phyloP scores from a whole-genome alignment of 2,888 invertebrate genomes.

The Chrysolina americana region DNA sequence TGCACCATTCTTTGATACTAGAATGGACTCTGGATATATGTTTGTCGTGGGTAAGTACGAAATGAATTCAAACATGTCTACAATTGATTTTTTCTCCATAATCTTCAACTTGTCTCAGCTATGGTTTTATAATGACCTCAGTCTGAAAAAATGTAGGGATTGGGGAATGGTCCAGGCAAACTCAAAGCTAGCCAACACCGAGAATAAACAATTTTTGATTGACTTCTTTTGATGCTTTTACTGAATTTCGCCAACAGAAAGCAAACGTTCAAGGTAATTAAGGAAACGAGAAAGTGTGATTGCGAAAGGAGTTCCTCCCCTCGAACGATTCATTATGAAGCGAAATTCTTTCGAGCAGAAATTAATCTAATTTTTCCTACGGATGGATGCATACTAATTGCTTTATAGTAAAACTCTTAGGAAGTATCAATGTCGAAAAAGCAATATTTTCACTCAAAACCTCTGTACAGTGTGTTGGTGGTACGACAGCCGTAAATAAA shows the following conservation, averaged over 20 bases:
- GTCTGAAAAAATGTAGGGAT: too few species aligned
- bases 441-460: too few species aligned
- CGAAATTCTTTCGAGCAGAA: background rate
- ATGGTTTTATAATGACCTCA: too few species aligned
- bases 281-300: background rate
- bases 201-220: background rate
- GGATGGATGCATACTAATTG: too few species aligned
- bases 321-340: background rate
- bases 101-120: too few species aligned
- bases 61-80: background rate
- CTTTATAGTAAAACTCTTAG: too few species aligned
- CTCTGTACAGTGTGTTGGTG: too few species aligned
- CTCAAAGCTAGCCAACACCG: background rate
- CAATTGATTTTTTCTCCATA: background rate
- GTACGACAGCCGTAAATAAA: too few species aligned
- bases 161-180: too few species aligned
- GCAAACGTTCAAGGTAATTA: background rate
- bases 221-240: background rate
- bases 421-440: too few species aligned
- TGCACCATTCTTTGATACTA: slow-evolving; percentile 80
- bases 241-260: background rate
- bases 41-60: slow-evolving; percentile 81
- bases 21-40: slow-evolving; percentile 77
- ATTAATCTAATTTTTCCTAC: background rate
- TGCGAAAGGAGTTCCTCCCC: background rate